Conservation (phyloP, 2,888 invertebrate genomes). For the Drosophila crucigera region DNA sequence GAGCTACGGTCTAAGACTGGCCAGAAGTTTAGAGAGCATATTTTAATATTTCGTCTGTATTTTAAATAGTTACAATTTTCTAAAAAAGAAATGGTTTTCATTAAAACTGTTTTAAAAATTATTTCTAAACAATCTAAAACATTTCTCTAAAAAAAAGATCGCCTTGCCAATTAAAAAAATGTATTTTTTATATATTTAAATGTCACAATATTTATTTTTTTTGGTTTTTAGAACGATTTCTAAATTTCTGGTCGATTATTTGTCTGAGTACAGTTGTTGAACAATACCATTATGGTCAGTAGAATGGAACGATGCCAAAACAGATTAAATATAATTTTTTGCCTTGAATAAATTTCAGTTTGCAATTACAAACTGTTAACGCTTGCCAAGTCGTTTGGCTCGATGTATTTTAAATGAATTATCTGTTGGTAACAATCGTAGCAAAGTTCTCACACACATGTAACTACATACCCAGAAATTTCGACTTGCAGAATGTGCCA, state of each 20-base stretch:
- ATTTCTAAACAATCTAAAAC: neutral
- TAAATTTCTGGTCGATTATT: neutral
- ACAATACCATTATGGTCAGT: neutral
- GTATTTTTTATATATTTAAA: too few relatives aligned
- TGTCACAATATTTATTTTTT: too few relatives aligned
- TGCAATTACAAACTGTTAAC: constrained; percentile 12
- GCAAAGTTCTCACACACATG: neutral
- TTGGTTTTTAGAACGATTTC: too few relatives aligned
- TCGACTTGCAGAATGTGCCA: neutral
- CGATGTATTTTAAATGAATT: neutral
- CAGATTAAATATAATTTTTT: neutral
- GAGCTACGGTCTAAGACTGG: neutral
- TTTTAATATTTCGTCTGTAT: neutral
- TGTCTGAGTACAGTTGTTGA: neutral
- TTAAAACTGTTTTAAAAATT: neutral
- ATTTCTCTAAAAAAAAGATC: too few relatives aligned
- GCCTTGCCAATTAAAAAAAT: too few relatives aligned
- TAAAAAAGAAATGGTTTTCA: neutral
- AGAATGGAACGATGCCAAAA: neutral
- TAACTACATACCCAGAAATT: neutral
- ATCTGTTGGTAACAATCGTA: neutral
- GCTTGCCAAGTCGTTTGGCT: neutral
- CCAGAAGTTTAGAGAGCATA: neutral
- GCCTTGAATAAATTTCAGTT: neutral
- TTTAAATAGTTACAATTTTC: neutral